phyloP scores from a whole-genome alignment of 2,797 vertebrate species.

The Manis pentadactyla region DNA sequence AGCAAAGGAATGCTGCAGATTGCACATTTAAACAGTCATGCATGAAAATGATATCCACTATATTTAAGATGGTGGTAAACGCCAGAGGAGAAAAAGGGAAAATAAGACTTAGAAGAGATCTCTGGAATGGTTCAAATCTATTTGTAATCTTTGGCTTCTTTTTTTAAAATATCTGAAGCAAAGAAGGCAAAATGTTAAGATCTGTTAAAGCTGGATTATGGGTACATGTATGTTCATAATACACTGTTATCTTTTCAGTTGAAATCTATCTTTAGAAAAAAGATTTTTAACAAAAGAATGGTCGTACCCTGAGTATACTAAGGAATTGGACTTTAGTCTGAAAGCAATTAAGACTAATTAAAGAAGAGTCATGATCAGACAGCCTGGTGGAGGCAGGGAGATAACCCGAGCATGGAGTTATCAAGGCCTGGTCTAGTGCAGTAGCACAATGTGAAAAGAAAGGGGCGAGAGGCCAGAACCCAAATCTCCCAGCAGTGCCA shows the following conservation, averaged over 20 bases:
- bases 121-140: background rate
- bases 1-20: background rate
- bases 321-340: background rate
- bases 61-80: constrained; percentile 7
- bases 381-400: background rate
- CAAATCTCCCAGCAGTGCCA: background rate
- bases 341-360: background rate
- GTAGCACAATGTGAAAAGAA: background rate
- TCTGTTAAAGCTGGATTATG: background rate
- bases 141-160: background rate
- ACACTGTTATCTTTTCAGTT: background rate
- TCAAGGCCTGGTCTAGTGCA: background rate
- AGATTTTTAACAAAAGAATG: background rate
- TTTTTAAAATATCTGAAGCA: background rate
- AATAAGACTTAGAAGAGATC: background rate
- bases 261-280: background rate
- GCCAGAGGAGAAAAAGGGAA: background rate
- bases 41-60: background rate
- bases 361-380: background rate
- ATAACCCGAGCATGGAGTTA: background rate
- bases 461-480: background rate
- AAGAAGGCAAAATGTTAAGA: background rate
- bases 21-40: background rate
- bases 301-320: background rate
- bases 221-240: background rate